Evolutionary conservation across 2,797 vertebrate genomes (phyloP).

Genomic region (Brachyalestes nurse): DNA sequence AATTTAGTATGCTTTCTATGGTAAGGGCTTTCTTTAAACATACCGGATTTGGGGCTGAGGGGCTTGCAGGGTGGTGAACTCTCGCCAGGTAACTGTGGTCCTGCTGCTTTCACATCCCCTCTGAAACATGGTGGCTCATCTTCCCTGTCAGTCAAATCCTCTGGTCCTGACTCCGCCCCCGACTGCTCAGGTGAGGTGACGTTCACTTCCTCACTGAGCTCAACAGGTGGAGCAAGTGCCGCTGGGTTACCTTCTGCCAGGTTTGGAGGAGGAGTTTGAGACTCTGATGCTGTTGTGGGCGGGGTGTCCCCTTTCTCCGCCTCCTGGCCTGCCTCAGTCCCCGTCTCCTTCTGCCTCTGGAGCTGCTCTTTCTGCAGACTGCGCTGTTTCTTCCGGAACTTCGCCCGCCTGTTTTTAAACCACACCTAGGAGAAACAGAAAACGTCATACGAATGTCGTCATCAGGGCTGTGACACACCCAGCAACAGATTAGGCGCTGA

Average conservation of each 20-base stretch:
- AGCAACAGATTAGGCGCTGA: no score
- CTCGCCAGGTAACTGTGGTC: conserved; percentile 74
- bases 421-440: conserved; percentile 83
- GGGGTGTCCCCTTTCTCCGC: conserved; percentile 81
- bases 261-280: conserved; percentile 74
- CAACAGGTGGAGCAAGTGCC: conserved; percentile 72
- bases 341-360: conserved; percentile 93
- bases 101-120: conserved; percentile 81
- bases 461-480: no score
- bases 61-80: conserved; percentile 85
- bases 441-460: background rate
- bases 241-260: conserved; percentile 74
- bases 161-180: conserved; percentile 88
- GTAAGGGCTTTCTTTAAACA: background rate
- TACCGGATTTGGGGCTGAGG: conserved; percentile 92
- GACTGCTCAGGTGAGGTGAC: conserved; percentile 94
- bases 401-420: conserved; percentile 98
- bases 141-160: conserved; percentile 90
- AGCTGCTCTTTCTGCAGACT: conserved; percentile 98
- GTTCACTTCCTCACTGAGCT: conserved; percentile 87
- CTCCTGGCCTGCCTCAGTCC: conserved; percentile 75
- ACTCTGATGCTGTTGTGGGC: conserved; percentile 66
- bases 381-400: conserved; percentile 98
- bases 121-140: conserved; percentile 80
- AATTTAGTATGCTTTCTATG: no score